These are phyloP conservation scores for Plectrocnemia conspersa DNA, from an alignment of 1,140 invertebrate species.

Conservation along the genomic window DNA sequence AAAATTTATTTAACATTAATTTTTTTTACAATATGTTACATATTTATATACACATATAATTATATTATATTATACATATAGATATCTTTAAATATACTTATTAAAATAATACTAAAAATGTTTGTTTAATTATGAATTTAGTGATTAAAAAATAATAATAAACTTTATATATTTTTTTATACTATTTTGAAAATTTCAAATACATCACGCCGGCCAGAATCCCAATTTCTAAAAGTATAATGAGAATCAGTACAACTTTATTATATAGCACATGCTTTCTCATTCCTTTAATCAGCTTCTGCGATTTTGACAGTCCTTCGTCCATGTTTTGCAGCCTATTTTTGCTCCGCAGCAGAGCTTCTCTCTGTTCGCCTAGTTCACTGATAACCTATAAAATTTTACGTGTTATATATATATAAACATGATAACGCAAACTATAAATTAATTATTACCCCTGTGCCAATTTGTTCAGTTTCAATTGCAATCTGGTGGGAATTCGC, in stretches of 20 bases:
- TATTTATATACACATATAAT: too few species aligned
- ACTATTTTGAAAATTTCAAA: conserved; percentile 25
- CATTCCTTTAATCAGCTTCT: conserved; percentile 27
- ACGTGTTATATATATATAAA: neutral
- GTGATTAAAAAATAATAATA: neutral
- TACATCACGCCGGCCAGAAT: conserved; percentile 24
- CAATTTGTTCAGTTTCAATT: conserved; percentile 73
- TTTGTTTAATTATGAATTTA: neutral
- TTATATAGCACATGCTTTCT: conserved; percentile 31
- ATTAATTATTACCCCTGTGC: conserved; percentile 56
- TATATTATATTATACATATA: too few species aligned
- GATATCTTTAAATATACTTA: neutral
- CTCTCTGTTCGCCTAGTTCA: conserved; percentile 31
- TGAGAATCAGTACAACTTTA: conserved; percentile 30
- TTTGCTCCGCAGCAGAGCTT: conserved; percentile 28
- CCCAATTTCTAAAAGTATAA: conserved; percentile 28
- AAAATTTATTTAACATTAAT: too few species aligned
- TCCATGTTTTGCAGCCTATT: conserved; percentile 32
- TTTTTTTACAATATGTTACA: too few species aligned
- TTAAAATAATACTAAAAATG: neutral
- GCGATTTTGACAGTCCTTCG: conserved; percentile 26
- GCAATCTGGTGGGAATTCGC: conserved; percentile 64
- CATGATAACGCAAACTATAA: conserved; percentile 3
- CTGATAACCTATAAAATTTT: conserved; percentile 26
- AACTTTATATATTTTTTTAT: neutral